phyloP scores from a whole-genome alignment of 2,113 vertebrate species.

The Thinocorus orbignyianus region DNA sequence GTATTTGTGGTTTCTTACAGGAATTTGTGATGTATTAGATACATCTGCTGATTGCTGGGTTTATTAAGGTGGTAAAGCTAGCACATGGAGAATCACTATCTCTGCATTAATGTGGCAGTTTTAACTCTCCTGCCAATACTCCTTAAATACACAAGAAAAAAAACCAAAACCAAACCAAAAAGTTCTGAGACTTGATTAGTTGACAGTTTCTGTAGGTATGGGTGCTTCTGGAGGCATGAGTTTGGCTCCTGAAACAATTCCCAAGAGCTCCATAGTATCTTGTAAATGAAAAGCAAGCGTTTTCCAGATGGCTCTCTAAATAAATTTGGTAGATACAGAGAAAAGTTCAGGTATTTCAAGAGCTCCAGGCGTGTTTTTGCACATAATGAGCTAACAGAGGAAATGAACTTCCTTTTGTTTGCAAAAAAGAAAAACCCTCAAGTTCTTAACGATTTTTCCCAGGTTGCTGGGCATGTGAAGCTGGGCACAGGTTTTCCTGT shows the following conservation, averaged over 20 bases:
- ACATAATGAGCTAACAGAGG: constrained; percentile 16
- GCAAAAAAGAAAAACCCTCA: neutral
- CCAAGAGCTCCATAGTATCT: neutral
- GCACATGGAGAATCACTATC: neutral
- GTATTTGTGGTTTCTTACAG: constrained; percentile 7
- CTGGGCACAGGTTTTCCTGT: neutral
- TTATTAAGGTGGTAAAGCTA: neutral
- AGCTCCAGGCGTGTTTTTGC: constrained; percentile 18
- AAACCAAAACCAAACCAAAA: neutral
- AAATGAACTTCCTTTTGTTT: constrained; percentile 52
- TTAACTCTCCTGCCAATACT: neutral
- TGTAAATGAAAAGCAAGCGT: neutral
- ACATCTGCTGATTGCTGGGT: neutral
- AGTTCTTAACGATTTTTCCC: neutral
- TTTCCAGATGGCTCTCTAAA: constrained; percentile 26
- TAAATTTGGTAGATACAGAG: constrained; percentile 11
- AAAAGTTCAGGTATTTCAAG: constrained; percentile 22
- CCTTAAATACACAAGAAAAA: neutral
- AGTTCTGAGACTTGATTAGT: neutral
- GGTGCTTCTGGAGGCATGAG: neutral
- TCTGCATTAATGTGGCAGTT: neutral
- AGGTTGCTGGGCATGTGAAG: neutral
- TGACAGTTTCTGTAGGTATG: neutral
- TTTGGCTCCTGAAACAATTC: neutral
- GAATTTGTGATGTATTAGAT: neutral